phyloP scores from a whole-genome alignment of 2,888 invertebrate species.

The Nesidiocoris tenuis region DNA sequence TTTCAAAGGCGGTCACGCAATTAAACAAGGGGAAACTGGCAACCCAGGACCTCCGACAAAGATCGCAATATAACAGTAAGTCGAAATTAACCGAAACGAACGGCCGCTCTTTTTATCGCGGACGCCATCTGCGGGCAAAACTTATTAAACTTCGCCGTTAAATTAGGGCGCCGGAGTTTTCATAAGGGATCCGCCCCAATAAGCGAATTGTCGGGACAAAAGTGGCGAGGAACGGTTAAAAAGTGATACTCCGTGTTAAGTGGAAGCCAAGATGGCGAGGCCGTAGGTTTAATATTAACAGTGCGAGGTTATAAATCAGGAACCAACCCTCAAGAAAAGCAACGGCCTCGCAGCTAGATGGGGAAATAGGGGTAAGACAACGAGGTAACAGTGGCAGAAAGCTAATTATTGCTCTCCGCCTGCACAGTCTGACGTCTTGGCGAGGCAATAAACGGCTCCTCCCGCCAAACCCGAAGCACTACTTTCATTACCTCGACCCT shows the following conservation, averaged over 20 bases:
- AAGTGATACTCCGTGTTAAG: slow-evolving; percentile 32
- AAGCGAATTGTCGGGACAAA: not conserved
- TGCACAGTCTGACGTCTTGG: slow-evolving; percentile 22
- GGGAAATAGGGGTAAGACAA: slow-evolving; percentile 3
- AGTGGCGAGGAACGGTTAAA: not conserved
- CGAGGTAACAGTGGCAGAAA: slow-evolving; percentile 14
- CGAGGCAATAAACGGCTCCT: slow-evolving; percentile 14
- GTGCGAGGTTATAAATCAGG: slow-evolving; percentile 27
- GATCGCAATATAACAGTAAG: not conserved
- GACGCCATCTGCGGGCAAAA: not conserved
- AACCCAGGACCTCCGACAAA: too few species aligned
- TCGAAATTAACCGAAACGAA: not conserved
- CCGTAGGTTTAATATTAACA: slow-evolving; percentile 29
- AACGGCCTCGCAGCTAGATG: not conserved
- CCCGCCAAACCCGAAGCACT: not conserved
- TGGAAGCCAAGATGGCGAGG: slow-evolving; percentile 10
- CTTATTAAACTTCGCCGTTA: slow-evolving; percentile 27
- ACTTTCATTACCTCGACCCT: not conserved
- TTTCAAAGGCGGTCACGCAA: too few species aligned
- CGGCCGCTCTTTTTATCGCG: not conserved
- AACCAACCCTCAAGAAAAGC: not conserved
- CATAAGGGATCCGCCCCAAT: slow-evolving; percentile 10
- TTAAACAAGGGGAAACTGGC: too few species aligned
- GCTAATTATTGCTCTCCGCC: slow-evolving; percentile 27
- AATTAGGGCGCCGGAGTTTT: slow-evolving; percentile 19